Conservation (phyloP, 2,797 vertebrate genomes). For the Brotogeris chrysoptera region DNA sequence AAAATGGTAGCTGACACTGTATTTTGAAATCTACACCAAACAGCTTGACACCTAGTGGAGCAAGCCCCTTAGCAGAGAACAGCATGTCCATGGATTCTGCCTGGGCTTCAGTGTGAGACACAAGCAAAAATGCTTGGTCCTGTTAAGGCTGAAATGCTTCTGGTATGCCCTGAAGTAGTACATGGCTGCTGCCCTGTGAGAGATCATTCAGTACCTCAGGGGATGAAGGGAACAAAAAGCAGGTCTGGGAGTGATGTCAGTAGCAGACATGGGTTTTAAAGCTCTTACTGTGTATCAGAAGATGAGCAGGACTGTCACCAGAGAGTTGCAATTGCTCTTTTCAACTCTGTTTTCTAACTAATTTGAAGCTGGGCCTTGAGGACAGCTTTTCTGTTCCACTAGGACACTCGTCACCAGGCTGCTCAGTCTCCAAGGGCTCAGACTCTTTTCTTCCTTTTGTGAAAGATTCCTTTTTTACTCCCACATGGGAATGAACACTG, state of each 20-base stretch:
- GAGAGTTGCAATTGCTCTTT: neutral
- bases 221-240: neutral
- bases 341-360: neutral
- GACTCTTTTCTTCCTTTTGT: neutral
- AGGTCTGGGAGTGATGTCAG: neutral
- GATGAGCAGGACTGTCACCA: neutral
- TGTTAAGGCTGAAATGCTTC: neutral
- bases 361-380: neutral
- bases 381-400: neutral
- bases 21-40: neutral
- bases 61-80: accelerated
- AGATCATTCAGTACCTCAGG: neutral
- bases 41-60: neutral
- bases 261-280: neutral
- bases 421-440: neutral
- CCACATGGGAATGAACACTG: neutral
- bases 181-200: neutral
- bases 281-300: neutral
- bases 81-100: neutral
- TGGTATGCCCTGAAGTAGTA: neutral
- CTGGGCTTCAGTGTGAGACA: neutral
- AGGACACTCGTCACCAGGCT: neutral
- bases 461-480: neutral
- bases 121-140: neutral
- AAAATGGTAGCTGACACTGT: neutral